Base-by-base conservation (phyloP, 2,888 invertebrate species). In the Phorcus lineatus region DNA sequence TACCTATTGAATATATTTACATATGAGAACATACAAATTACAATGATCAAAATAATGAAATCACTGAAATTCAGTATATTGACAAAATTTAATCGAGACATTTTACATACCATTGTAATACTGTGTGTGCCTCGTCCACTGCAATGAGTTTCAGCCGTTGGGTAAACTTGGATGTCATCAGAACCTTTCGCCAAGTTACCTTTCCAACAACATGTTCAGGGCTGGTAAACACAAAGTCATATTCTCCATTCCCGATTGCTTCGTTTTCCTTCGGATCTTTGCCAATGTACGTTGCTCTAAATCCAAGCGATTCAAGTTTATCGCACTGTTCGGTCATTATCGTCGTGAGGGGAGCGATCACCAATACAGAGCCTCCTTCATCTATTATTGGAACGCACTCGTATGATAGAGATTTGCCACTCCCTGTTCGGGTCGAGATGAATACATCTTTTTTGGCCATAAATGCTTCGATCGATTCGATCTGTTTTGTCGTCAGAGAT, bases 331-430 rank as follows among this genome's bases (percentile, higher is more conserved):
- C 62, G 2, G 16, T 24, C 62, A 24, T 66, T 13, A 66, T 24
- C 19, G 62, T 22, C 16, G 62, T 66, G 19, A 66, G 62, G 13
- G 62, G 62, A 16, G 62, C 62, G 28, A 66, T n/a, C 13, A 66
- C 28, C 22, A 66, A 24, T 22, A 66, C 62, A 24, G 19, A 66
- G 13, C 19, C n/a, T 22, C 24, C 62, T 66, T 66, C 62, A 24
- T 22, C 4, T 13, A 66, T 16, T 6, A 66, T 22, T 24, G 62
- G 62, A 2, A 55, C 55, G 55, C 55, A n/a, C 19, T 55, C 55
- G 55, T 55, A 55, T n/a, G 55, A 55, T 55, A 55, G 24, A 66
- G 62, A 66, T 66, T 66, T 66, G 19, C 62, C 62, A 66, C 62
- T 66, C 16, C 19, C 62, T 24, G 62, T 24, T 24, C 28, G n/a